A percentile compares a stretch with the other conserved stretches of the same genome.
Evolutionary conservation across 2,888 invertebrate species (phyloP).

Genomic region (Scotopteryx bipunctaria): DNA sequence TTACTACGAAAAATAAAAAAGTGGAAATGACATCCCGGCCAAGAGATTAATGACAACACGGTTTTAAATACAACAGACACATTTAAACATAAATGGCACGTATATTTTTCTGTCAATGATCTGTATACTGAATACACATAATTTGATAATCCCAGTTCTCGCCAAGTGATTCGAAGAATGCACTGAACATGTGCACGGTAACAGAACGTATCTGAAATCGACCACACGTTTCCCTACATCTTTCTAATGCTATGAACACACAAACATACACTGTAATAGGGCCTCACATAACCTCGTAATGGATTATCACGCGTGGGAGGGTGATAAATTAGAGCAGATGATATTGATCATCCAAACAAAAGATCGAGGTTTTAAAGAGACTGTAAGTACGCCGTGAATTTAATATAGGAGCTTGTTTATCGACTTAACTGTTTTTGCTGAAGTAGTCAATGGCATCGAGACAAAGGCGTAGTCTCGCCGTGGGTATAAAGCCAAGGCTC

Average conservation of each 20-base stretch:
- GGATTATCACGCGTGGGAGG: conserved; percentile 30
- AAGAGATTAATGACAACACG: neutral
- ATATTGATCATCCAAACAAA: conserved; percentile 30
- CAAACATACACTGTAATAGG: conserved; percentile 24
- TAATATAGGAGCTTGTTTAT: conserved; percentile 21
- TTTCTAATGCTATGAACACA: conserved; percentile 8
- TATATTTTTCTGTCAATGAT: conserved; percentile 4
- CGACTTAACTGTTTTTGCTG: conserved; percentile 85
- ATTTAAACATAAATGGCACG: neutral
- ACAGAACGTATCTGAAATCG: neutral
- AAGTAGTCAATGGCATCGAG: conserved; percentile 87
- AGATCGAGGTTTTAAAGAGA: conserved; percentile 28
- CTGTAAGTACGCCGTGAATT: conserved; percentile 9
- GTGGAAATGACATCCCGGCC: neutral
- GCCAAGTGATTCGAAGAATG: conserved; percentile 1
- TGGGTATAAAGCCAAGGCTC: conserved; percentile 84
- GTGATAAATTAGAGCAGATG: conserved; percentile 31
- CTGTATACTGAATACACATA: neutral
- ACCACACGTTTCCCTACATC: conserved; percentile 8
- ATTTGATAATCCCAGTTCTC: neutral
- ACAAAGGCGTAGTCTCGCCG: conserved; percentile 84
- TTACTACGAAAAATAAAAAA: neutral
- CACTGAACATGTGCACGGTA: conserved; percentile 3
- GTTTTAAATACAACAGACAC: conserved; percentile 4
- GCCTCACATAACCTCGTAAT: conserved; percentile 29